Evolutionary conservation across 1,140 invertebrate species (phyloP).

Genomic region (Drosophila micromelanica): DNA sequence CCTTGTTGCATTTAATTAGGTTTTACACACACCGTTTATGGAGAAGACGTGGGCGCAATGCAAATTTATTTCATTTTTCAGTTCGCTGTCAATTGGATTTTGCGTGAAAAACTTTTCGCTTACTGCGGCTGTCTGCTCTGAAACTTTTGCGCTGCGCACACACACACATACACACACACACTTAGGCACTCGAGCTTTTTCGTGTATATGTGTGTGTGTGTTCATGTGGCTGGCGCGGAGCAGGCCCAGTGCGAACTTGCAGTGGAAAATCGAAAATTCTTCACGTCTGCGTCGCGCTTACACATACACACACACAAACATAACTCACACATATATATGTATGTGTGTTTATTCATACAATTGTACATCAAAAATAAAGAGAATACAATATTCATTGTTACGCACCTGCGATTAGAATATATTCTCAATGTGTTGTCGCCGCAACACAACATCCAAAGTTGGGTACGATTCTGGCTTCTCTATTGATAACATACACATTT

Average conservation of each 20-base stretch:
- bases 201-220: constrained; percentile 15
- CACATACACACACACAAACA: constrained; percentile 19
- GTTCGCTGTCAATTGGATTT: constrained; percentile 41
- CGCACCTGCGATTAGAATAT: constrained; percentile 92
- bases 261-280: constrained; percentile 87
- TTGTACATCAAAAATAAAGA: not conserved
- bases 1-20: constrained; percentile 21
- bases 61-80: constrained; percentile 13
- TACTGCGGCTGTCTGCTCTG: constrained; percentile 46
- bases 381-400: constrained; percentile 65
- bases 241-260: constrained; percentile 88
- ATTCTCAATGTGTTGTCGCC: constrained; percentile 34
- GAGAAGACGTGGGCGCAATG: constrained; percentile 2
- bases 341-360: constrained; percentile 1
- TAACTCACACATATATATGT: constrained; percentile 9
- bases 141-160: constrained; percentile 47
- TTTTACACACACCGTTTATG: constrained; percentile 1
- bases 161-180: constrained; percentile 24
- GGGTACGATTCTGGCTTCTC: constrained; percentile 16
- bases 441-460: constrained; percentile 27
- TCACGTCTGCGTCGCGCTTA: constrained; percentile 90
- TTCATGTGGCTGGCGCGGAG: constrained; percentile 84
- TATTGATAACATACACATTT: constrained; percentile 50
- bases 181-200: constrained; percentile 6
- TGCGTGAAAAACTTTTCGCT: constrained; percentile 51